Conservation (phyloP, 2,113 vertebrate species). For the Arothron firmamentum region DNA sequence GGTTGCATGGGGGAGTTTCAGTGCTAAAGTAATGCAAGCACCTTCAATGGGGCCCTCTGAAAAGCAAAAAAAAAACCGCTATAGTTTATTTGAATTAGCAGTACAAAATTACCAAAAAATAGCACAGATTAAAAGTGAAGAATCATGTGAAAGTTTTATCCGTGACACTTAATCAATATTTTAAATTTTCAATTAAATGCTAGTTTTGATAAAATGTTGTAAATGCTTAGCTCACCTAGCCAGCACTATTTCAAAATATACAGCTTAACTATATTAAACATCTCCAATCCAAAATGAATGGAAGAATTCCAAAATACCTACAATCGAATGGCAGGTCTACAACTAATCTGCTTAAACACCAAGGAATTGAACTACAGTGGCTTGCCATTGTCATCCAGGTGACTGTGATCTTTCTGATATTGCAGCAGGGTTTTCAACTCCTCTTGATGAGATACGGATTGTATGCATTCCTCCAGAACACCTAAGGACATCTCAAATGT, state of each 20-base stretch:
- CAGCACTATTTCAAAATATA: no score
- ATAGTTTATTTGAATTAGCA: no score
- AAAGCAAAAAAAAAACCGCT: background rate
- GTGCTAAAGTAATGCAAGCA: constrained; percentile 43
- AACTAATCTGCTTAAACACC: background rate
- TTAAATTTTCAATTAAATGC: no score
- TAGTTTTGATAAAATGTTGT: no score
- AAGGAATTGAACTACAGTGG: background rate
- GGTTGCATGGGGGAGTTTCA: constrained; percentile 21
- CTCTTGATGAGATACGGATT: constrained; percentile 30
- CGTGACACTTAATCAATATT: no score
- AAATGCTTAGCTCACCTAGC: no score
- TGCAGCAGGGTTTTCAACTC: constrained; percentile 50
- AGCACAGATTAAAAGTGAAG: no score
- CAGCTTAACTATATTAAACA: no score
- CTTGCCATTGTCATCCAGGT: constrained; percentile 37
- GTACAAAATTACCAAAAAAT: no score
- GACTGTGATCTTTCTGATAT: constrained; percentile 35
- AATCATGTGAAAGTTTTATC: no score
- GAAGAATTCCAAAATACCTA: background rate
- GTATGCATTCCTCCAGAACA: constrained; percentile 43
- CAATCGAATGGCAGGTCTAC: background rate
- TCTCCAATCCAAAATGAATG: no score
- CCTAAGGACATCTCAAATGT: constrained; percentile 35
- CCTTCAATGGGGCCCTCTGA: constrained; percentile 40